A percentile compares a stretch with the other conserved stretches of the same genome.
Conservation (phyloP, 2,888 invertebrate species). For the Melinaea menophilus region DNA sequence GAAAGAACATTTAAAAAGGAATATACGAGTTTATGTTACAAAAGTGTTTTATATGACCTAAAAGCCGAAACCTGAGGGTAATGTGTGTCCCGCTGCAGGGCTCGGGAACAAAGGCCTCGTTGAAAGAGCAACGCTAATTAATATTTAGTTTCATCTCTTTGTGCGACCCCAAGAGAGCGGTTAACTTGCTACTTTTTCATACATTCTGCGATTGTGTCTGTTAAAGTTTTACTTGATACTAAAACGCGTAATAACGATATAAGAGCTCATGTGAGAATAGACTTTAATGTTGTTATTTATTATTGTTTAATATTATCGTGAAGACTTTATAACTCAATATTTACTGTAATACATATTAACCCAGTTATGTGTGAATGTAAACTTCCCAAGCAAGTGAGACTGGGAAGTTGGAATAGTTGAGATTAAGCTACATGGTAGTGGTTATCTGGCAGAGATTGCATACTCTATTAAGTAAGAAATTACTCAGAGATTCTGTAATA, state of each 20-base stretch:
- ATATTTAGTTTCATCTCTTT: conserved; percentile 34
- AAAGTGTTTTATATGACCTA: conserved; percentile 5
- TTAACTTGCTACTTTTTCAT: neutral
- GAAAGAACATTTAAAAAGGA: neutral
- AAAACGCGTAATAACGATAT: neutral
- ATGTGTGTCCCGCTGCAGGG: conserved; percentile 7
- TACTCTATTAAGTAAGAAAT: neutral
- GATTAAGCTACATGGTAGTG: conserved; percentile 9
- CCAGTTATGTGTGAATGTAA: neutral
- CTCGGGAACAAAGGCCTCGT: conserved; percentile 23
- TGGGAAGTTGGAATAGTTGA: conserved; percentile 19
- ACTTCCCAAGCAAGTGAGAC: neutral
- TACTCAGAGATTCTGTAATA: neutral
- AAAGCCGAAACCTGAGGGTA: conserved; percentile 17
- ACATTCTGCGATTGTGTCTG: neutral
- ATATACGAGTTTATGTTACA: neutral
- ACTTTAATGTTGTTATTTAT: too few relatives aligned
- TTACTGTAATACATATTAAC: too few relatives aligned
- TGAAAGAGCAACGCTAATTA: conserved; percentile 27
- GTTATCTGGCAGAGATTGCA: neutral
- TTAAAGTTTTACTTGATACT: neutral
- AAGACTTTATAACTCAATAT: too few relatives aligned
- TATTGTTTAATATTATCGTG: neutral
- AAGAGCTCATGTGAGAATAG: neutral
- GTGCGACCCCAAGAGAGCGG: conserved; percentile 10